Percentiles rank a stretch among this genome's conserved stretches.
phyloP scores from a whole-genome alignment of 1,140 invertebrate species.

The Xylocopa sonorina region DNA sequence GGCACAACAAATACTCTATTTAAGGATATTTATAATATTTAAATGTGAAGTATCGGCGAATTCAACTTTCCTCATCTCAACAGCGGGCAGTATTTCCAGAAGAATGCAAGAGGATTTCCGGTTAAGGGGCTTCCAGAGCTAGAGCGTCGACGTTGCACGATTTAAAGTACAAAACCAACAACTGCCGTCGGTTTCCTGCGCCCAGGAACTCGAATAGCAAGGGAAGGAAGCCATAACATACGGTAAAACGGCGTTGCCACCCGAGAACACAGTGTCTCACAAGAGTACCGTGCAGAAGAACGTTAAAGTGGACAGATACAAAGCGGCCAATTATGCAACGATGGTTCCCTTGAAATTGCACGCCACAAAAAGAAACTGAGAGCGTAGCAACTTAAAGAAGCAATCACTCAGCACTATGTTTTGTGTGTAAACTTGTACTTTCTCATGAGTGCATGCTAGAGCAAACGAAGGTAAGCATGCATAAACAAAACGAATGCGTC shows the following conservation, averaged over 20 bases:
- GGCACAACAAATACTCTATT: no score
- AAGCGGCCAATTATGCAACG: slow-evolving; percentile 29
- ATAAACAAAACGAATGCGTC: neutral
- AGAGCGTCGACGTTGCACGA: no score
- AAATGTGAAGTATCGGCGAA: no score
- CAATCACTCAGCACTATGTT: neutral
- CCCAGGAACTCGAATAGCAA: neutral
- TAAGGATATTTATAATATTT: no score
- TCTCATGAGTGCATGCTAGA: neutral
- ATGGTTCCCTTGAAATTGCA: slow-evolving; percentile 26
- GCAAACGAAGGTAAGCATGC: neutral
- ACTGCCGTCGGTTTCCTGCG: neutral
- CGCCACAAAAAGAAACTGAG: neutral
- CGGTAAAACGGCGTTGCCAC: neutral
- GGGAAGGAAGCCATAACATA: neutral
- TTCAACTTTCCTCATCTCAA: neutral
- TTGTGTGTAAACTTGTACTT: neutral
- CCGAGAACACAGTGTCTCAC: slow-evolving; percentile 6
- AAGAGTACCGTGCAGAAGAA: neutral
- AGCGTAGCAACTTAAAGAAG: neutral
- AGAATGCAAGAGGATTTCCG: neutral
- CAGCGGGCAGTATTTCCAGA: no score
- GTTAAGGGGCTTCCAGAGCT: neutral
- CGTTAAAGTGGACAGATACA: slow-evolving; percentile 34
- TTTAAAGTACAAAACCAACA: neutral